Base-by-base conservation (phyloP, 2,113 vertebrate species). In the Myotis lucifugus region DNA sequence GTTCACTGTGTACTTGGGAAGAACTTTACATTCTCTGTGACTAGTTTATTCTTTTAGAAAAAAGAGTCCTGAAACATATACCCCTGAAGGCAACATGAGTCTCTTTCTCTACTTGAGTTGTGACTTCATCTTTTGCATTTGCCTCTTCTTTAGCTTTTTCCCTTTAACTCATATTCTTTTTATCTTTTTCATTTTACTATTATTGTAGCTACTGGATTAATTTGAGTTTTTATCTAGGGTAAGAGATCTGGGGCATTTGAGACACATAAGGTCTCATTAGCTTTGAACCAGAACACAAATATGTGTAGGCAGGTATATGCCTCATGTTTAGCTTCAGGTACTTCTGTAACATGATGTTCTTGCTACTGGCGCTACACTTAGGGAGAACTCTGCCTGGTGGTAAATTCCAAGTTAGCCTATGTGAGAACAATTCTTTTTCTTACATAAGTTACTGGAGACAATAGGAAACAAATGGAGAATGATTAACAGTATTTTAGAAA, bases 351-450 rank as follows among this genome's bases (percentile, higher is more conserved):
- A 85, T 50, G 10, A 37, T 81, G 8, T 34, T 89, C 69, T 34
- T 85, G 93, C 29, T 52, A n/a, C 27, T 61, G 10, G 2, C 32
- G n/a, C 40, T 77, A 52, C 76, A 37, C 17, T 85, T 86, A 34
- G 50, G 15, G 6, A 40, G 34, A 52, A 21, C 21, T 34, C 37
- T 5, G 15, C 40, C 54, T 94, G 27, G 50, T 89, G 74, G n/a
- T 29, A 76, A 92, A 94, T 94, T 83, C 17, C 81, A 74, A 74
- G 46, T 85, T 61, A 59, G 46, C 42, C 32, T 93, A 77, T 48
- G 90, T 78, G 82, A 61, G 18, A 90, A 78, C 21, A 23, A 25
- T 61, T 92, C 1, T 56, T 78, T 91, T 91, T 72, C n/a, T 86
- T 82, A 59, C 29, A 61, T 46, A 94, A 69, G 17, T 90, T 56